Evolutionary conservation across 1,140 invertebrate genomes (phyloP).

Genomic region (Brachionus koreanus): DNA sequence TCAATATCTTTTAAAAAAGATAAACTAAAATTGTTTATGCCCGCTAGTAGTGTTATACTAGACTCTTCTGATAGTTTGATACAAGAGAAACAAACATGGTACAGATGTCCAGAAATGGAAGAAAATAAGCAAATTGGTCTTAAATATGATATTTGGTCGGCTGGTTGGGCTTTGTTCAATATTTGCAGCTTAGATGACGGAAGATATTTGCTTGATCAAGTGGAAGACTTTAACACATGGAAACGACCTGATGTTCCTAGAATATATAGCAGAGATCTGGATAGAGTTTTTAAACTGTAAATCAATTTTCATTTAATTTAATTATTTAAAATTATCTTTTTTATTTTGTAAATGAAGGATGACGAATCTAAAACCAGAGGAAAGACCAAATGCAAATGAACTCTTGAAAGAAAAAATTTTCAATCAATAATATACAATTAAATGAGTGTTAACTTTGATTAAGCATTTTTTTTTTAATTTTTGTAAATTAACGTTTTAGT

Average conservation of each 20-base stretch:
- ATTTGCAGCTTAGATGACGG: constrained; percentile 31
- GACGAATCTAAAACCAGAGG: constrained; percentile 15
- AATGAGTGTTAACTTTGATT: background rate
- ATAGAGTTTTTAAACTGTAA: constrained; percentile 31
- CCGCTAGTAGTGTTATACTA: constrained; percentile 19
- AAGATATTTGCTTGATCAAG: constrained; percentile 12
- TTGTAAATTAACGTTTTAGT: background rate
- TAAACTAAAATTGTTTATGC: constrained; percentile 18
- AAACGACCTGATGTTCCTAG: constrained; percentile 32
- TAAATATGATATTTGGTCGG: constrained; percentile 43
- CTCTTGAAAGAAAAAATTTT: constrained; percentile 29
- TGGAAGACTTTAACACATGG: constrained; percentile 12
- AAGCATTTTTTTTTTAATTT: background rate
- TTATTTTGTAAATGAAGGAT: background rate
- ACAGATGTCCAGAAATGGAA: constrained; percentile 21
- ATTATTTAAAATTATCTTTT: background rate
- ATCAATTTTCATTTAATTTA: background rate
- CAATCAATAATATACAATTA: background rate
- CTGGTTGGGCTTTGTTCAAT: constrained; percentile 38
- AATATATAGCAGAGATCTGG: constrained; percentile 14
- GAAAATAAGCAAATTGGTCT: background rate
- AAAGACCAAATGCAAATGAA: constrained; percentile 12
- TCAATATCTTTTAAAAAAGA: constrained; percentile 31
- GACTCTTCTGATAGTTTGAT: background rate
- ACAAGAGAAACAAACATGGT: constrained; percentile 29